A percentile compares a stretch with the other conserved stretches of the same genome.
These are phyloP conservation scores for Caracal caracal DNA, from an alignment of 2,113 vertebrate genomes.

Conservation along the genomic window DNA sequence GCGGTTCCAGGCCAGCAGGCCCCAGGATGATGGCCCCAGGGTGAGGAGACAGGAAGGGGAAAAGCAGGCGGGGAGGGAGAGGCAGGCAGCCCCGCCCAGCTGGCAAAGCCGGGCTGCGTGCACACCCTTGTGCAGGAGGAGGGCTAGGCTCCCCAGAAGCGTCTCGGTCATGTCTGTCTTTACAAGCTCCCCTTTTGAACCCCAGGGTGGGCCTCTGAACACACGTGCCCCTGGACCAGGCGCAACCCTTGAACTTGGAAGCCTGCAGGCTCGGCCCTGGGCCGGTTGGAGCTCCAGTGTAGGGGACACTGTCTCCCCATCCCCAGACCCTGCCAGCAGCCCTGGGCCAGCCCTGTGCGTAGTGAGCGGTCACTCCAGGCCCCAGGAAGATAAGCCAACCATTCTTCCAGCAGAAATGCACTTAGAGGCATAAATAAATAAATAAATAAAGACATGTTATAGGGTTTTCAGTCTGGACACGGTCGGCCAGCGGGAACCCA, in stretches of 20 bases:
- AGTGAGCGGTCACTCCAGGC: background rate
- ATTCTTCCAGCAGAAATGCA: background rate
- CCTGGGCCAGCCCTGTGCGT: background rate
- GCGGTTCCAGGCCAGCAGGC: background rate
- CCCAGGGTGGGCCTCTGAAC: background rate
- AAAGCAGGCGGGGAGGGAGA: fast-evolving
- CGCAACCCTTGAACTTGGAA: background rate
- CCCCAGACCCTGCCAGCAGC: background rate
- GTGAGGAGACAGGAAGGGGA: background rate
- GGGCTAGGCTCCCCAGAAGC: fast-evolving
- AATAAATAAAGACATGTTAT: background rate
- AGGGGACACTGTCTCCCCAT: background rate
- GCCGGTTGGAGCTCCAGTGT: fast-evolving
- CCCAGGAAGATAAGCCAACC: background rate
- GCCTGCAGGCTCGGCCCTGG: background rate
- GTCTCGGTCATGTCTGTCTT: fast-evolving
- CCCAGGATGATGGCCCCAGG: fast-evolving
- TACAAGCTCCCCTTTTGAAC: background rate
- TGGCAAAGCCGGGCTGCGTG: background rate
- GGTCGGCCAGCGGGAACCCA: background rate
- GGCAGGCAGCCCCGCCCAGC: background rate
- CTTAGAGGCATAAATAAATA: background rate
- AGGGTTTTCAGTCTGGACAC: background rate
- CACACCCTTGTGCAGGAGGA: background rate
- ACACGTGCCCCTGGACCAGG: background rate